Percentiles rank a stretch among this genome's conserved stretches.
Conservation (phyloP, 2,113 vertebrate species). For the Abramis brama region DNA sequence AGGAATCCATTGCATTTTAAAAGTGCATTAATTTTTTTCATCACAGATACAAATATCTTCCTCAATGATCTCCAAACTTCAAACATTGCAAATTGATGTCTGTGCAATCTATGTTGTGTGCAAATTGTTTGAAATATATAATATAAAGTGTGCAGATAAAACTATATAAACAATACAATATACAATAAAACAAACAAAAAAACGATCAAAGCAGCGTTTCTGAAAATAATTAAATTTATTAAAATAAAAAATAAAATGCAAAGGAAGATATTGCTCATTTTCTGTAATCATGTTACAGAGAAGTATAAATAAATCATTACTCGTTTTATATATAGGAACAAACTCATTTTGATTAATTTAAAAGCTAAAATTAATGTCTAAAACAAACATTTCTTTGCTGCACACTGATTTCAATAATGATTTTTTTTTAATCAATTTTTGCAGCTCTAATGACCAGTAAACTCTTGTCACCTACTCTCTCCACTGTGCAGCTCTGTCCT, state of each 20-base stretch:
- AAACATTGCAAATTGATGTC: not conserved
- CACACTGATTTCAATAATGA: not conserved
- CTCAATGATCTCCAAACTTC: not conserved
- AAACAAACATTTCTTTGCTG: not conserved
- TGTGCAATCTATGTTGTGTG: not conserved
- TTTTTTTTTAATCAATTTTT: not conserved
- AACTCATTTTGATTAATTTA: not conserved
- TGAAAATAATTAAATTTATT: not conserved
- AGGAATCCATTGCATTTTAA: not conserved
- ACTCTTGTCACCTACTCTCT: not conserved
- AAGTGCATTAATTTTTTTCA: too few relatives aligned
- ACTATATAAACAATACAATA: not conserved
- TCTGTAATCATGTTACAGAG: not conserved
- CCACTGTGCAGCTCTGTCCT: not conserved
- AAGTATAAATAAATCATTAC: not conserved
- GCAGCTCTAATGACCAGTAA: not conserved
- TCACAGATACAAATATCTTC: not conserved
- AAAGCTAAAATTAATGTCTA: not conserved
- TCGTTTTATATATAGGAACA: not conserved
- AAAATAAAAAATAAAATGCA: not conserved
- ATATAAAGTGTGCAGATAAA: not conserved
- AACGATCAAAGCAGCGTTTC: not conserved
- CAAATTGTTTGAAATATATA: not conserved
- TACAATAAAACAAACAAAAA: not conserved
- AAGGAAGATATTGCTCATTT: too few relatives aligned